Evolutionary conservation across 92 coral and sea anemone species (phyloP), one percentile per base, ranked within the genome.

Genomic region (Epizoanthus rinbou): DNA sequence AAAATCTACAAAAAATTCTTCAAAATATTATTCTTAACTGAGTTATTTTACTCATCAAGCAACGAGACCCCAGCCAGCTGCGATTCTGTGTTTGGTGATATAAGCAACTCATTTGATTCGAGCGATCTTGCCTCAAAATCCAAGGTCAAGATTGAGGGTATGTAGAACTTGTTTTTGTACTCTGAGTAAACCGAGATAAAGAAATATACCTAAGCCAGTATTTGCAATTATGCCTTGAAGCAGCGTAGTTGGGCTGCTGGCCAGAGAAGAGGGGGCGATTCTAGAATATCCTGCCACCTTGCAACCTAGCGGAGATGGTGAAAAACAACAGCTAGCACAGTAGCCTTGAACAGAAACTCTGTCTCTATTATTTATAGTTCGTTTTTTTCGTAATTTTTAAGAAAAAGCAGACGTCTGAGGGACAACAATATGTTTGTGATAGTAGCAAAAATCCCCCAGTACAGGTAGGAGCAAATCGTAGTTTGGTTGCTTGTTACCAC

Each of bases 81-180:
- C 57, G 57, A 52, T 52, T 52, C 57, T 52, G 57, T 52, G 57
- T 52, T 52, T 52, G 57, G 57, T 59, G 65, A n/a, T 59, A 59
- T 59, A 59, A 59, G 65, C 65, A 59, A 59, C 57, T 52, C 57
- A 52, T 52, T 52, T 52, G 57, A 52, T 59, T 59, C 65, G 65
- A 59, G 65, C 65, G 65, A 59, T 59, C 65, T 59, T 11, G 65
- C 65, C 65, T 59, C 65, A 59, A 59, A 59, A 59, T 59, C 65
- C 65, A 59, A 59, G 65, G 65, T 59, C 65, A 59, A 59, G 65
- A 15, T 59, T 59, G 22, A 59, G 65, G 65, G 65, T 59, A 59
- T 23, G 82, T 62, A 79, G 72, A 68, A 79, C 43, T 22, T 79
- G 50, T 59, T 79, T 79, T 60, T 17, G 68, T 59, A 28, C 68